phyloP scores from a whole-genome alignment of 1,140 invertebrate genomes.

The Aricia agestis region DNA sequence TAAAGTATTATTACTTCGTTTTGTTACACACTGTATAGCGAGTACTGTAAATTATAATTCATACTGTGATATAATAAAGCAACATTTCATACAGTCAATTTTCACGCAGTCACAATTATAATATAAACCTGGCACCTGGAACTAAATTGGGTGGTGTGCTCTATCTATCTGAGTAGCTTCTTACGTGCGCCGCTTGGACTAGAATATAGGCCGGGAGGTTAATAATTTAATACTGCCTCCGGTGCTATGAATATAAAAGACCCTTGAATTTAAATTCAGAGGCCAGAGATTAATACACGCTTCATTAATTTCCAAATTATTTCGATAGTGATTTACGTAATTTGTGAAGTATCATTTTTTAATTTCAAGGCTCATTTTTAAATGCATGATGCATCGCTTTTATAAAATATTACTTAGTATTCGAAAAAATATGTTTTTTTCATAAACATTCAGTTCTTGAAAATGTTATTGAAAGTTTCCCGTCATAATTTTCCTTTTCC shows the following conservation, averaged over 20 bases:
- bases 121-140: not conserved
- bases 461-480: too few relatives aligned
- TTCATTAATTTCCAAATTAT: not conserved
- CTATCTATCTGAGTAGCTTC: slow-evolving; percentile 4
- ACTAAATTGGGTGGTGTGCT: not conserved
- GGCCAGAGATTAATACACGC: not conserved
- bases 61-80: not conserved
- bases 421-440: too few relatives aligned
- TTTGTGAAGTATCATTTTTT: too few relatives aligned
- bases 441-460: too few relatives aligned
- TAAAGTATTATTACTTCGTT: too few relatives aligned
- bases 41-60: too few relatives aligned
- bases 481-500: too few relatives aligned
- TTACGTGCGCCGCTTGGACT: not conserved
- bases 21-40: too few relatives aligned
- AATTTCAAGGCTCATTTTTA: too few relatives aligned
- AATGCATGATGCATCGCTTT: too few relatives aligned
- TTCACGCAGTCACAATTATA: not conserved
- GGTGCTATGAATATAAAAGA: slow-evolving; percentile 3
- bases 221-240: slow-evolving; percentile 2
- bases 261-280: not conserved
- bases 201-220: slow-evolving; percentile 4
- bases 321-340: too few relatives aligned
- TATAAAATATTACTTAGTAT: too few relatives aligned
- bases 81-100: not conserved